phyloP scores from a whole-genome alignment of 1,140 invertebrate genomes.

The Drosophila santomea region DNA sequence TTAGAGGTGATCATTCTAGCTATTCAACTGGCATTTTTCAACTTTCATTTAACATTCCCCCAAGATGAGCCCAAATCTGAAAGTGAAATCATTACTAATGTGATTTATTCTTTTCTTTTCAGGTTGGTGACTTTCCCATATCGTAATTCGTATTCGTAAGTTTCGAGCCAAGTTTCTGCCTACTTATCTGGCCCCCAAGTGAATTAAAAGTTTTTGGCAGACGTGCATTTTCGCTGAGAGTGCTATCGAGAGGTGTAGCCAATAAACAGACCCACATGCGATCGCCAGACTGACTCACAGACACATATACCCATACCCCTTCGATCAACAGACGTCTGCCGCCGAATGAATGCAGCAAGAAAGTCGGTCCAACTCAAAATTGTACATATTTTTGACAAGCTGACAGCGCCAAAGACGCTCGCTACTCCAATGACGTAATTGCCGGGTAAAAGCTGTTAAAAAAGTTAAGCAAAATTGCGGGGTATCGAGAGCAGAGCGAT shows the following conservation, averaged over 20 bases:
- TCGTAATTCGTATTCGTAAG: constrained; percentile 32
- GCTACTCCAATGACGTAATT: constrained; percentile 49
- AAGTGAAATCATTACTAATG: constrained; percentile 28
- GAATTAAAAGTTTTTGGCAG: constrained; percentile 54
- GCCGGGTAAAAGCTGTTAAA: constrained; percentile 18
- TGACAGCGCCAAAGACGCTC: constrained; percentile 45
- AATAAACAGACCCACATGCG: constrained; percentile 59
- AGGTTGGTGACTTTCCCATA: constrained; percentile 32
- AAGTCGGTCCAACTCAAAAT: constrained; percentile 40
- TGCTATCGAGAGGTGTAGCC: constrained; percentile 54
- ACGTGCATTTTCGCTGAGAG: constrained; percentile 67
- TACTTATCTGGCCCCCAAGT: constrained; percentile 3
- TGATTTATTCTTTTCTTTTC: constrained; percentile 17
- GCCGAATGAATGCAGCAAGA: constrained; percentile 39
- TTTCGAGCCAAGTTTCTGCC: neutral
- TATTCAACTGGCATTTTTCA: neutral
- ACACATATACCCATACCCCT: constrained; percentile 12
- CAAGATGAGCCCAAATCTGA: constrained; percentile 19
- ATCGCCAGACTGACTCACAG: constrained; percentile 38
- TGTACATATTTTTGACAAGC: constrained; percentile 42
- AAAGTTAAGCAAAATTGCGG: neutral
- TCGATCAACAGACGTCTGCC: constrained; percentile 38
- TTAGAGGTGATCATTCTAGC: neutral
- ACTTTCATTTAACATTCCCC: constrained; percentile 12
- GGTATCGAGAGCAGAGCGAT: constrained; percentile 17